Base-by-base conservation (phyloP, 2,888 invertebrate genomes). In the Seladonia tumulorum region DNA sequence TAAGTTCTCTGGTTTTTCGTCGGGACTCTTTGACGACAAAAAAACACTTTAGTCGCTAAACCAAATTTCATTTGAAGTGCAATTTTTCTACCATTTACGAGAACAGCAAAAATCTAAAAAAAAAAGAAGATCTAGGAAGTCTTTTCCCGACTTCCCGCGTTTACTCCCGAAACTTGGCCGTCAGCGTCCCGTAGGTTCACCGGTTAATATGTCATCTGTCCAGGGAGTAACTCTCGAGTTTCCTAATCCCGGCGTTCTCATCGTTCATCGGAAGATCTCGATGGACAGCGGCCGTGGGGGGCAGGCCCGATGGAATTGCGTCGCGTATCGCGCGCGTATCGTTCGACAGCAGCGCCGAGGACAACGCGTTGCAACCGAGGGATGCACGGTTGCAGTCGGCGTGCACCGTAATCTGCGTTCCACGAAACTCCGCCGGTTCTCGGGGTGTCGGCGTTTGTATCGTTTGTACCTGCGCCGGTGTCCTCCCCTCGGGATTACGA, bases 401-500 rank as follows among this genome's bases (percentile, higher is more conserved):
- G n/a, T 60, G 25, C 25, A 25, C 25, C 25, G 60, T 60, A 60
- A 60, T 79, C 83, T 77, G 71, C 81, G 83, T 89, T 85, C 82
- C 75, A 57, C 83, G 79, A 75, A 86, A 90, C 86, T 87, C 87
- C 83, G 16, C 70, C 78, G 84, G 81, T 82, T 72, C 85, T 85
- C 85, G 76, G 79, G 39, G 75, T 76, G 79, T 82, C 80, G 86
- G 82, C 86, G 82, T 91, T 90, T 86, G 88, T 87, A 88, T 88
- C 86, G 87, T 86, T 87, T 87, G 87, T 86, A 87, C 85, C 88
- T 84, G 79, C 83, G 53, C n/a, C 29, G 60, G 60, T 60, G 78
- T 39, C 63, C 81, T 85, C 89, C 78, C 87, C 79, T 47, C 29
- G 86, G 87, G 90, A 91, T 91, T 91, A 90, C 88, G 76, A 85